A percentile compares a stretch with the other conserved stretches of the same genome.
Conservation (phyloP, 2,113 vertebrate species). For the Thunnus thynnus region DNA sequence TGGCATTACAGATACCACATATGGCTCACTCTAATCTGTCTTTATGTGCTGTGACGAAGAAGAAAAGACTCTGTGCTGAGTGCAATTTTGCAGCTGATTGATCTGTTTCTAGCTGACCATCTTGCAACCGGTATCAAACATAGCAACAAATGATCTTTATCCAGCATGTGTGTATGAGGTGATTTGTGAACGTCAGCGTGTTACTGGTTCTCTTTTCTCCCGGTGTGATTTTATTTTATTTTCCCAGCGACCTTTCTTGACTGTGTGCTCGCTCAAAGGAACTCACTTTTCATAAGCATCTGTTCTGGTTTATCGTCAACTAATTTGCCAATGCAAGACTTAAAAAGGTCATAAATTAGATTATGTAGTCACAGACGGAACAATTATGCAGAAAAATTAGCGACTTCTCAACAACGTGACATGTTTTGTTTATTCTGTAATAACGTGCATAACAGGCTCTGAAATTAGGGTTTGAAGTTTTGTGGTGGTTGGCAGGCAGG, state of each 20-base stretch:
- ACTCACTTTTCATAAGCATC: conserved; percentile 14
- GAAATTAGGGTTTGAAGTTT: neutral
- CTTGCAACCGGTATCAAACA: neutral
- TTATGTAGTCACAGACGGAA: neutral
- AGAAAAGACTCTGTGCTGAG: conserved; percentile 4
- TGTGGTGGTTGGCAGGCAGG: neutral
- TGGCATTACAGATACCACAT: conserved; percentile 5
- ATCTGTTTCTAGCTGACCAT: conserved; percentile 3
- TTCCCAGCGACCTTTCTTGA: neutral
- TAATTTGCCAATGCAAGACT: conserved; percentile 24
- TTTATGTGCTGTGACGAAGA: conserved; percentile 22
- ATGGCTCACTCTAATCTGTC: conserved; percentile 33
- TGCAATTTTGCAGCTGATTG: conserved; percentile 8
- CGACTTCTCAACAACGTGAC: neutral
- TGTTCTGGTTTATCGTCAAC: conserved; percentile 42
- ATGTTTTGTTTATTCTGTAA: neutral
- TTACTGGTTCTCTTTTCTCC: neutral
- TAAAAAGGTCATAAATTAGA: conserved; percentile 59
- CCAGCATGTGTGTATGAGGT: neutral
- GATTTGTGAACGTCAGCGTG: neutral
- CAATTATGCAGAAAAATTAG: conserved; percentile 28
- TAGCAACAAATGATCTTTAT: conserved; percentile 18
- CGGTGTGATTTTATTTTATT: neutral
- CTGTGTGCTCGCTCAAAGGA: neutral
- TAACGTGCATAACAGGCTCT: neutral